Evolutionary conservation across 2,797 vertebrate species (phyloP).

Genomic region (Chloroceryle inda): DNA sequence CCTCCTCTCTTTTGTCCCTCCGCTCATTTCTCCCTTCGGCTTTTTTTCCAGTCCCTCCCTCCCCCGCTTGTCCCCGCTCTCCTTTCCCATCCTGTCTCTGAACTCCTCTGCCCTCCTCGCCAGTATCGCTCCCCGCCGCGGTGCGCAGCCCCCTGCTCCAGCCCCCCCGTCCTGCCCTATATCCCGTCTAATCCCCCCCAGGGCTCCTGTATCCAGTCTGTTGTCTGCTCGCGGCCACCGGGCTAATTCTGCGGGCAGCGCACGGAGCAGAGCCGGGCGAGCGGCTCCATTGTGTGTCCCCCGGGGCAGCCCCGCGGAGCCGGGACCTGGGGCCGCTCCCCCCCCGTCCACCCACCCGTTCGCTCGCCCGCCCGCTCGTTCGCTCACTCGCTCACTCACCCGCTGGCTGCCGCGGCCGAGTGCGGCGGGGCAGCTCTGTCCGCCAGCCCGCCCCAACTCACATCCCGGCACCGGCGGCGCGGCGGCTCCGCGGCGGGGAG

Average conservation of each 20-base stretch:
- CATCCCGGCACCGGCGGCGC: conserved; percentile 11
- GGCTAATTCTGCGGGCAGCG: neutral
- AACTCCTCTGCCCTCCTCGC: neutral
- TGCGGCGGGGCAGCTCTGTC: conserved; percentile 21
- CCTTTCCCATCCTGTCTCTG: neutral
- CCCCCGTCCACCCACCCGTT: too few species aligned
- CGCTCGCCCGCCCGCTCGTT: neutral
- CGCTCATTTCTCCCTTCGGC: neutral
- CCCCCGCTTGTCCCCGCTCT: neutral
- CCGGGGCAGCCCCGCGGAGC: neutral
- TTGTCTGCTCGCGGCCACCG: neutral
- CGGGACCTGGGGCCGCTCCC: too few species aligned
- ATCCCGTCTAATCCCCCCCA: conserved; percentile 47
- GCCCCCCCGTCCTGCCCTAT: neutral
- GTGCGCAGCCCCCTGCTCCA: neutral
- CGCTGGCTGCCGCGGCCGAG: neutral
- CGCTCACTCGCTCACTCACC: neutral
- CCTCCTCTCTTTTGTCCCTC: conserved; percentile 4
- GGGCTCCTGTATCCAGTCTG: neutral
- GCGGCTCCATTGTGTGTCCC: neutral
- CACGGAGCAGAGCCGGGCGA: neutral
- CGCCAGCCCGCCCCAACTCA: neutral
- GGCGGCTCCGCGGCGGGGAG: neutral
- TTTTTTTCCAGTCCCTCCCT: neutral
- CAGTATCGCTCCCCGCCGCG: neutral